Percentiles rank a stretch among this genome's conserved stretches.
Conservation (phyloP, 2,113 vertebrate species). For the Ochotona curzoniae region DNA sequence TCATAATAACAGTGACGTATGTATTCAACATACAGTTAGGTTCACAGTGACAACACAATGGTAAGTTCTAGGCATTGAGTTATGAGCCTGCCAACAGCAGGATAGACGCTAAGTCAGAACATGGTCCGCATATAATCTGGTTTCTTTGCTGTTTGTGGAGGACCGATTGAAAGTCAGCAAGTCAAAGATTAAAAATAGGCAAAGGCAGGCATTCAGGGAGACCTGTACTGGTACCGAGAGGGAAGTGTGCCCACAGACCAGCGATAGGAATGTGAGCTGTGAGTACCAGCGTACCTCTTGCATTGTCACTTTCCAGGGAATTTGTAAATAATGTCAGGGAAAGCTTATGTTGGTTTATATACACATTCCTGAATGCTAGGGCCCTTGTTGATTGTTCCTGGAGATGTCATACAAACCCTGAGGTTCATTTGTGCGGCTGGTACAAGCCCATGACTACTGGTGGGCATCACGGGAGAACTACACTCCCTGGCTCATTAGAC, state of each 20-base stretch:
- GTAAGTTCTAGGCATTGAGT: neutral
- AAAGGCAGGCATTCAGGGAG: no score
- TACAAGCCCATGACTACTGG: neutral
- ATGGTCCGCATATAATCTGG: neutral
- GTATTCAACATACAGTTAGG: neutral
- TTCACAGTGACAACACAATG: neutral
- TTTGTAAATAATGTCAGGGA: constrained; percentile 43
- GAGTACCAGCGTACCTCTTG: neutral
- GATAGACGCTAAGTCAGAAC: neutral
- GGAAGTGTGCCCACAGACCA: neutral
- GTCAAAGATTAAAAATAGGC: neutral
- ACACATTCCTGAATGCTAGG: neutral
- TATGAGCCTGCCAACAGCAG: neutral
- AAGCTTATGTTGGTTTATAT: constrained; percentile 17
- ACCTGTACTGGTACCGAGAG: neutral
- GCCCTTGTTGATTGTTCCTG: constrained; percentile 15
- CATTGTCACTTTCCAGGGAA: neutral
- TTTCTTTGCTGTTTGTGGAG: neutral
- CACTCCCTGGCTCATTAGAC: neutral
- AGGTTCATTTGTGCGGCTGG: neutral
- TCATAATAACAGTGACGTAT: neutral
- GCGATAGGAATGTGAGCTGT: neutral
- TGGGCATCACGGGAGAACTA: neutral
- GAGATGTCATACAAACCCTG: neutral
- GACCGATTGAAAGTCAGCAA: neutral